Base-by-base conservation (phyloP, 2,797 vertebrate species). In the Numenius phaeopus region DNA sequence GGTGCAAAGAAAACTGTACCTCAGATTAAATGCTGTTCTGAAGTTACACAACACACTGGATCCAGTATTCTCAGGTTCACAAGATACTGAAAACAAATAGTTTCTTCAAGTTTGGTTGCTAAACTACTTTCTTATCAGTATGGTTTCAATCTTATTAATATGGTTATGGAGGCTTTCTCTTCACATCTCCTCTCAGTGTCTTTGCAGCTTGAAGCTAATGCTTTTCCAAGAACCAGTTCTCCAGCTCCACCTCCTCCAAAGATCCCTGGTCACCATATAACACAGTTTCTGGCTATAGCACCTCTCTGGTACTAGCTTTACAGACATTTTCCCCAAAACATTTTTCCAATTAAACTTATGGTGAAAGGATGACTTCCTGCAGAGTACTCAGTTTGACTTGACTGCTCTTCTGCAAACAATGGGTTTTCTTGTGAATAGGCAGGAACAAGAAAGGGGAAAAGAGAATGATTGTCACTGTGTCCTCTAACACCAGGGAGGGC, bases 301-400 rank as follows among this genome's bases (percentile, higher is more conserved):
- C 64, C 87, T 92, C 75, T 89, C 93, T 83, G 61, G 65, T 93
- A 62, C 42, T 91, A 95, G 34, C 59, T 75, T 69, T 91, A 77
- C 40, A 94, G 92, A 83, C 78, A 81, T 90, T 96, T 95, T 83
- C 93, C 82, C 71, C 87, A 29, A 58, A 96, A 95, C 83, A 64
- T 78, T 90, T 91, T 77, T 95, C 88, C 93, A 65, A 49, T 91
- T 96, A 90, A 92, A 72, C 94, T 92, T 87, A 58, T 6, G 40
- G 82, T 40, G 18, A 97, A 97, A 97, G 83, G 77, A 66, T 87
- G 72, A 40, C 87, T 66, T 97, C 81, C 95, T 72, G 72, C 89
- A 95, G 77, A 93, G 83, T 82, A 80, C 81, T 97, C 84, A 92
- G 67, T 96, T 70, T 83, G 81, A 93, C 72, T 88, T 71, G 57